Percentiles rank a stretch among this genome's conserved stretches.
Evolutionary conservation across 2,797 vertebrate genomes (phyloP).

Genomic region (Sebastes cheni): DNA sequence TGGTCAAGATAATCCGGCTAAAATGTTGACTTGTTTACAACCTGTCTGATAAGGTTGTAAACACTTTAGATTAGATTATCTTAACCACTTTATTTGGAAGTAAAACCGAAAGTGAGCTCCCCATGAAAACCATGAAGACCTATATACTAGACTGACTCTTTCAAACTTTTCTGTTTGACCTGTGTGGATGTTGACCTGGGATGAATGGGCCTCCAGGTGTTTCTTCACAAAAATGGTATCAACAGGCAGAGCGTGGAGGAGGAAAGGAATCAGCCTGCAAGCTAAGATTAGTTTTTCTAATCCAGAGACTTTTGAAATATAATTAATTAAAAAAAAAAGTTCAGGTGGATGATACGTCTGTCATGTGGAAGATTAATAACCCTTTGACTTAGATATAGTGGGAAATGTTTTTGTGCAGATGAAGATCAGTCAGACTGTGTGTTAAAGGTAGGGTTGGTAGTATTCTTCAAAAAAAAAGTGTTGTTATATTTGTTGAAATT

Average conservation of each 20-base stretch:
- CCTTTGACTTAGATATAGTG: not conserved
- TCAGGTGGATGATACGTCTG: not conserved
- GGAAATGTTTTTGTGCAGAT: not conserved
- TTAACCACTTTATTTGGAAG: conserved; percentile 2
- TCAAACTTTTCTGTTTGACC: not conserved
- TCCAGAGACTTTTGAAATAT: not conserved
- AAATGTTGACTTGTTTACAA: not conserved
- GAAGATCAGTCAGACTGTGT: not conserved
- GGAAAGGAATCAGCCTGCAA: not conserved
- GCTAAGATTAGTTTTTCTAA: not conserved
- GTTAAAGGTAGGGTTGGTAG: no score
- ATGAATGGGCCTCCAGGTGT: not conserved
- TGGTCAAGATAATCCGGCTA: not conserved
- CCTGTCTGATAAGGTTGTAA: not conserved
- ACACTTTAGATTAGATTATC: not conserved
- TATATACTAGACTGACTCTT: no score
- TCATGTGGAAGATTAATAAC: not conserved
- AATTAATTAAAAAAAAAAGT: not conserved
- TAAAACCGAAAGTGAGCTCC: not conserved
- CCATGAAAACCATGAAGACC: not conserved
- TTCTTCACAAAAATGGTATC: not conserved
- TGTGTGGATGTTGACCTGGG: not conserved
- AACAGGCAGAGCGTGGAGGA: no score
- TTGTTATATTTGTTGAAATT: no score
- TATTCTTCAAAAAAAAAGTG: no score